Evolutionary conservation across 1,140 invertebrate species (phyloP).

Genomic region (Drosophila funebris): DNA sequence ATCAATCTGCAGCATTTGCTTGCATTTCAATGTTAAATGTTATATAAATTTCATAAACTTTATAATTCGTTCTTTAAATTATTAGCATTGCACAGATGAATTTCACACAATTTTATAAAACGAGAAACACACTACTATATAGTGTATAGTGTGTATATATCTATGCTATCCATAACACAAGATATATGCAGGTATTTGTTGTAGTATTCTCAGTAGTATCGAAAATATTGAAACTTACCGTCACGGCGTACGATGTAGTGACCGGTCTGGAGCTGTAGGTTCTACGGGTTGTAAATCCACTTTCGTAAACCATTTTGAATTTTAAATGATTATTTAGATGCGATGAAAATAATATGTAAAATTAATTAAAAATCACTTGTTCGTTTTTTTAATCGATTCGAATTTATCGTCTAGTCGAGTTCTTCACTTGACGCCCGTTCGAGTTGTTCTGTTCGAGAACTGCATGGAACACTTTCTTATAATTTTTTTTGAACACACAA

Average conservation of each 20-base stretch:
- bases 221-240: conserved; percentile 87
- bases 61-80: neutral
- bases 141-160: conserved; percentile 2
- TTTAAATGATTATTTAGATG: conserved; percentile 35
- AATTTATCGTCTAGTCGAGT: conserved; percentile 66
- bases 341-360: conserved; percentile 32
- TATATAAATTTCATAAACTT: neutral
- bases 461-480: conserved; percentile 65
- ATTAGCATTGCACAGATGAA: conserved; percentile 47
- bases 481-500: conserved; percentile 72
- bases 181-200: conserved; percentile 5
- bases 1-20: conserved; percentile 43
- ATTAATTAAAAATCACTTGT: conserved; percentile 57
- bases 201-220: conserved; percentile 13
- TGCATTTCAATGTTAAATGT: neutral
- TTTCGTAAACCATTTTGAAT: conserved; percentile 92
- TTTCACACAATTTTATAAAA: conserved; percentile 67
- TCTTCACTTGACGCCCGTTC: conserved; percentile 83
- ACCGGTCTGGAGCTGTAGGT: conserved; percentile 89
- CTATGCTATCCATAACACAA: conserved; percentile 28
- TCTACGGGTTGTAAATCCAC: conserved; percentile 93
- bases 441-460: conserved; percentile 76
- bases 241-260: conserved; percentile 89
- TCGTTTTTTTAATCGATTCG: conserved; percentile 67
- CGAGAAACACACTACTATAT: conserved; percentile 58